These are phyloP conservation scores for Probosciger aterrimus DNA, from an alignment of 2,113 vertebrate species.

Conservation along the genomic window DNA sequence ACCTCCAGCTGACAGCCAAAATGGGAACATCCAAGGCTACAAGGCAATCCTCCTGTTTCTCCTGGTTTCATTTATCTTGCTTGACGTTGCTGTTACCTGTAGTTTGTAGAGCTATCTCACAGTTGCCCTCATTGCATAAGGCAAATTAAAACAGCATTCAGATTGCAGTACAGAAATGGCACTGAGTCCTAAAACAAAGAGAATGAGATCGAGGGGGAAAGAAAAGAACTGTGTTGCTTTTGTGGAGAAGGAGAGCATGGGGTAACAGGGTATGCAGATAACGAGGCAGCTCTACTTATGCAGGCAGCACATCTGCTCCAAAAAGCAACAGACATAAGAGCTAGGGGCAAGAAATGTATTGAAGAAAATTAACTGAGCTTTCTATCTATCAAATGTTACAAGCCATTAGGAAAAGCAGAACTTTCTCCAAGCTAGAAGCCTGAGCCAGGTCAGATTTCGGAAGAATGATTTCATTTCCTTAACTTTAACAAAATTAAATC, in stretches of 20 bases:
- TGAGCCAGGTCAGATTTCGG: constrained; percentile 16
- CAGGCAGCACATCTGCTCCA: not conserved
- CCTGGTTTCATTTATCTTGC: not conserved
- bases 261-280: not conserved
- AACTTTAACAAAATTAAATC: constrained; percentile 31
- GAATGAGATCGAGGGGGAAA: not conserved
- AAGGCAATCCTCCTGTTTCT: constrained; percentile 77
- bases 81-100: not conserved
- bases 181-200: not conserved
- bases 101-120: not conserved
- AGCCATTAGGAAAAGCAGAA: constrained; percentile 23
- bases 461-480: constrained; percentile 40
- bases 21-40: constrained; percentile 96
- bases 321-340: not conserved
- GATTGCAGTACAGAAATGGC: not conserved
- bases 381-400: not conserved
- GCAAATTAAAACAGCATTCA: constrained; percentile 6
- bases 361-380: constrained; percentile 22
- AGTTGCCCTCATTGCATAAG: not conserved
- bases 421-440: constrained; percentile 10
- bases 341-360: not conserved
- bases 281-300: not conserved
- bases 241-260: not conserved
- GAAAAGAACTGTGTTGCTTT: not conserved
- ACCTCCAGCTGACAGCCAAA: constrained; percentile 89